Evolutionary conservation across 2,113 vertebrate species (phyloP).

Genomic region (Plecturocebus donacophilus): DNA sequence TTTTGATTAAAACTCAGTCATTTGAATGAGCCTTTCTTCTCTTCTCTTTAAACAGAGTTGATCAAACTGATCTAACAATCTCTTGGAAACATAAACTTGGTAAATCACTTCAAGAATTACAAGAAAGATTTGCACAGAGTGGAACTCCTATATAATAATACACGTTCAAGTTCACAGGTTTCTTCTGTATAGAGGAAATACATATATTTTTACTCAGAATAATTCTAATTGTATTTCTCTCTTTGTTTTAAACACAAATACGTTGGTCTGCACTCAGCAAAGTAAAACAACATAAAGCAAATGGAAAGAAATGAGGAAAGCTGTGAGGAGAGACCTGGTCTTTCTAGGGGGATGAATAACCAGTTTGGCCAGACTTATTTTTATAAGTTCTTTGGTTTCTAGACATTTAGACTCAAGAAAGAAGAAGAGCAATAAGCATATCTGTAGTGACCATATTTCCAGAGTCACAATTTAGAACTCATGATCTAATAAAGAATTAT

Average conservation of each 20-base stretch:
- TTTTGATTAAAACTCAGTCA: conserved; percentile 2
- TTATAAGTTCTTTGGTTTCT: not conserved
- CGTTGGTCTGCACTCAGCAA: conserved; percentile 12
- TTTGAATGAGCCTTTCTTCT: not conserved
- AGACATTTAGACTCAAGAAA: not conserved
- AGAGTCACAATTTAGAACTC: conserved; percentile 27
- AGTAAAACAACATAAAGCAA: not conserved
- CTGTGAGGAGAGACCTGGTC: not conserved
- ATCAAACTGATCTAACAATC: not conserved
- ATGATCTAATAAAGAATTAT: not conserved
- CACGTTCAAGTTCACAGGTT: not conserved
- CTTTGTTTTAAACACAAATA: not conserved
- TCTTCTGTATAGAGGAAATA: not conserved
- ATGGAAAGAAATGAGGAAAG: not conserved
- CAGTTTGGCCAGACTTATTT: not conserved
- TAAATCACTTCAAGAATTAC: not conserved
- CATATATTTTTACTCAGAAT: not conserved
- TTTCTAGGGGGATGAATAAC: not conserved
- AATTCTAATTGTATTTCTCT: not conserved
- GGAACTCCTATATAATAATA: not conserved
- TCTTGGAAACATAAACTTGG: not conserved
- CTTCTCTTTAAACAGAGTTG: not conserved
- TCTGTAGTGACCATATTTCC: not conserved
- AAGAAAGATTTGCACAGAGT: not conserved
- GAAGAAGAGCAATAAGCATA: not conserved